Evolutionary conservation across 2,113 vertebrate genomes (phyloP).

Genomic region (Garra rufa): DNA sequence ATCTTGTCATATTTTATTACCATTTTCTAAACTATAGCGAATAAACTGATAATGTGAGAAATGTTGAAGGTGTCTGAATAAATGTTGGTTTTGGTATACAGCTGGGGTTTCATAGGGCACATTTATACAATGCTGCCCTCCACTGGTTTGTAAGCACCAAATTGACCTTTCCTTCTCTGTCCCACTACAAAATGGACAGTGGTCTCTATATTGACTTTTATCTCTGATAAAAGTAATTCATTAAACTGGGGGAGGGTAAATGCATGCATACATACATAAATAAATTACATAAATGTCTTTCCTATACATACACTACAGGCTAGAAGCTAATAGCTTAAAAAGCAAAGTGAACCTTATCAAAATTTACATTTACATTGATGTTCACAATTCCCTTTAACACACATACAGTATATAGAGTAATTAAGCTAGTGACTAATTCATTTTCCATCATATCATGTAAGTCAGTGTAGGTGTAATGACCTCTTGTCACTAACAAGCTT

Average conservation of each 20-base stretch:
- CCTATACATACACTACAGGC: neutral
- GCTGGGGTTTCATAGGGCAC: neutral
- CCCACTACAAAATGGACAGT: neutral
- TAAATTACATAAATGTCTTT: neutral
- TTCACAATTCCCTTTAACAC: neutral
- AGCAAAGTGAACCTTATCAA: neutral
- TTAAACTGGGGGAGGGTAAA: neutral
- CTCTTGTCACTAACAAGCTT: neutral
- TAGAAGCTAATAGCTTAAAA: neutral
- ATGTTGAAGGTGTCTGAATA: too few species aligned
- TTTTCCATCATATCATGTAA: constrained; percentile 21
- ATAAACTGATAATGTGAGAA: too few species aligned
- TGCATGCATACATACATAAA: too few species aligned
- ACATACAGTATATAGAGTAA: neutral
- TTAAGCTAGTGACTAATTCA: constrained; percentile 27
- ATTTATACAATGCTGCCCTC: constrained; percentile 41
- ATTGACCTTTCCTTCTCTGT: neutral
- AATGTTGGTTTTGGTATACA: too few species aligned
- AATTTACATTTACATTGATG: neutral
- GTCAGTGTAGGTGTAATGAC: constrained; percentile 39
- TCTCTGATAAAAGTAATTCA: neutral
- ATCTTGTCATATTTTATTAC: too few species aligned
- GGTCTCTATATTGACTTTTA: neutral
- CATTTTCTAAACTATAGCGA: too few species aligned
- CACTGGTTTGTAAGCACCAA: constrained; percentile 18